Evolutionary conservation across 2,888 invertebrate genomes (phyloP).

Genomic region (Opisthograptis luteolata): DNA sequence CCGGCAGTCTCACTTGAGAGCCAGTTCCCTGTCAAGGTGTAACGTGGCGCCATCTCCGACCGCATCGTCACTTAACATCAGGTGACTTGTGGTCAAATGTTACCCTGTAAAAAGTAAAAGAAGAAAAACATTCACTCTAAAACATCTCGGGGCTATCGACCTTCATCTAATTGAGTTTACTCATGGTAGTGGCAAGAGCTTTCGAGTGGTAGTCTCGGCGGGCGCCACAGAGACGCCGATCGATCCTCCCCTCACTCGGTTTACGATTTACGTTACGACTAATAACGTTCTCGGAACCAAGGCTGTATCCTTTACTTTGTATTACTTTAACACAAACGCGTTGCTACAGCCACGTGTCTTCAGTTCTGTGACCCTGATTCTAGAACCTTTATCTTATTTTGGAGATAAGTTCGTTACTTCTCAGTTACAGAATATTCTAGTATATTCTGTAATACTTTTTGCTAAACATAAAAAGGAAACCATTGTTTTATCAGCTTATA

Average conservation of each 20-base stretch:
- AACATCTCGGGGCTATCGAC: too few relatives aligned
- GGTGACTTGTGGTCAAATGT: too few relatives aligned
- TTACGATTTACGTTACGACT: conserved; percentile 71
- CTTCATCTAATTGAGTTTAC: conserved; percentile 34
- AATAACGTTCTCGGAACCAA: conserved; percentile 65
- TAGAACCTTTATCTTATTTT: not conserved
- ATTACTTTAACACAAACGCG: conserved; percentile 19
- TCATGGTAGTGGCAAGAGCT: conserved; percentile 29
- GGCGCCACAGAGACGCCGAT: conserved; percentile 73
- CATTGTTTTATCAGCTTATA: too few relatives aligned
- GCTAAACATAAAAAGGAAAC: too few relatives aligned
- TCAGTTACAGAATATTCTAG: not conserved
- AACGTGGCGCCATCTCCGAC: too few relatives aligned
- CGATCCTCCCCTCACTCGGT: conserved; percentile 69
- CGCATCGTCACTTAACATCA: too few relatives aligned
- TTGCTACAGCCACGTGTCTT: not conserved
- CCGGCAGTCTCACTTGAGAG: too few relatives aligned
- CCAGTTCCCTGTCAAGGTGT: too few relatives aligned
- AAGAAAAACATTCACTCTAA: too few relatives aligned
- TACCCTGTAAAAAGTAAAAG: too few relatives aligned
- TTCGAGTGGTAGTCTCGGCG: conserved; percentile 35
- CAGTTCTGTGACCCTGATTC: not conserved
- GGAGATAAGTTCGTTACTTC: not conserved
- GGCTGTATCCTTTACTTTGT: conserved; percentile 34
- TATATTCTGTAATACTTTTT: too few relatives aligned